Percentiles rank a stretch among this genome's conserved stretches.
Evolutionary conservation across 2,113 vertebrate genomes (phyloP).

Genomic region (Xiphias gladius): DNA sequence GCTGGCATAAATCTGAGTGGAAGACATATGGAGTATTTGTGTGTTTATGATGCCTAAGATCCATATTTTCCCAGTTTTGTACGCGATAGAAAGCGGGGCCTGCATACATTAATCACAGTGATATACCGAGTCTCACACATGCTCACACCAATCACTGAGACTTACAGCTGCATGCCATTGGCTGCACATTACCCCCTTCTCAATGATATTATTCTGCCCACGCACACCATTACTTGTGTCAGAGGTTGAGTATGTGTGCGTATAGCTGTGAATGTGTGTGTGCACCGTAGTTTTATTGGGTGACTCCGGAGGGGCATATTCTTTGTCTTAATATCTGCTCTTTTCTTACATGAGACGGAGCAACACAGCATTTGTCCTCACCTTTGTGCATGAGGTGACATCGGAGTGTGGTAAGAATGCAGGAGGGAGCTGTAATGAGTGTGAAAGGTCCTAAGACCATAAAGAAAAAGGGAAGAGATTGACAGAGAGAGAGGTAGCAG

Average conservation of each 20-base stretch:
- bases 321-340: constrained; percentile 7
- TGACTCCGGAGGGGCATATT: background rate
- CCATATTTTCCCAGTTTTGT: constrained; percentile 49
- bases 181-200: constrained; percentile 55
- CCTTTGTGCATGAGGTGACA: constrained; percentile 3
- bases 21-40: constrained; percentile 45
- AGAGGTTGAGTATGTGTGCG: constrained; percentile 33
- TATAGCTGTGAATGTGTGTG: background rate
- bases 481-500: background rate
- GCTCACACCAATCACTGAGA: constrained; percentile 43
- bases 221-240: constrained; percentile 46
- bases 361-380: constrained; percentile 8
- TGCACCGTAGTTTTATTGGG: constrained; percentile 47
- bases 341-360: background rate
- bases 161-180: constrained; percentile 38
- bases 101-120: constrained; percentile 62
- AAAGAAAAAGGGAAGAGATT: constrained; percentile 11
- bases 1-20: constrained; percentile 24
- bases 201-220: constrained; percentile 52
- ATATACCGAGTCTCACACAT: constrained; percentile 50
- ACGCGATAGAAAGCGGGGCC: constrained; percentile 31
- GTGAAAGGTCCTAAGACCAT: constrained; percentile 4
- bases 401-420: background rate
- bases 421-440: constrained; percentile 9
- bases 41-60: constrained; percentile 44